These are phyloP conservation scores for Hippopotamyrus pictus DNA, from an alignment of 2,797 vertebrate species.

Conservation along the genomic window DNA sequence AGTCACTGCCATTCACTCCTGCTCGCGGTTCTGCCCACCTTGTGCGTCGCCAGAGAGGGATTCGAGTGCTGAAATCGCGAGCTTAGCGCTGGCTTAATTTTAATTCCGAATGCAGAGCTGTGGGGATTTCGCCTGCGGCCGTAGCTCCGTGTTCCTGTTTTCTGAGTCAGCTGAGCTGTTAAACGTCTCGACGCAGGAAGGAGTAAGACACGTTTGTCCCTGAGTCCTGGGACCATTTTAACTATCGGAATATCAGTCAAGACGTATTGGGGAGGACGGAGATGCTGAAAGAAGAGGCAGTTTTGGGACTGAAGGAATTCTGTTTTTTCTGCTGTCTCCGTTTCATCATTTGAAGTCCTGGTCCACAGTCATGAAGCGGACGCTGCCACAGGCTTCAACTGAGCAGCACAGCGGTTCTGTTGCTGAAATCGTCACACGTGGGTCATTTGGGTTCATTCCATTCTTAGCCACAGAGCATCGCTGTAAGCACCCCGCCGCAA, in stretches of 20 bases:
- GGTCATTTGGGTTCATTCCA: neutral
- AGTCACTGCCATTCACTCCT: neutral
- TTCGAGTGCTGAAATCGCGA: neutral
- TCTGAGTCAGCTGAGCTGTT: neutral
- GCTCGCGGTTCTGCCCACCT: neutral
- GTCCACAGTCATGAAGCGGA: neutral
- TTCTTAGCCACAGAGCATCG: neutral
- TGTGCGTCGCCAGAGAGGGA: neutral
- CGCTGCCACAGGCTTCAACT: neutral
- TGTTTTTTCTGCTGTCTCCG: neutral
- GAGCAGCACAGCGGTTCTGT: neutral
- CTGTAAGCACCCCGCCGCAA: neutral
- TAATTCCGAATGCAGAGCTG: slow-evolving; percentile 9
- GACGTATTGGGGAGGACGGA: neutral
- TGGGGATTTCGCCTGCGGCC: neutral
- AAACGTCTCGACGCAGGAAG: neutral
- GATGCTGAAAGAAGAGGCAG: neutral
- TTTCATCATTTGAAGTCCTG: neutral
- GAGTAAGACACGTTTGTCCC: too few species aligned
- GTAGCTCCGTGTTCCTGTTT: neutral
- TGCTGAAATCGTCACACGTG: neutral
- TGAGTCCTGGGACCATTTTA: neutral
- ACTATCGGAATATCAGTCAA: neutral
- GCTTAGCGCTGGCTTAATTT: neutral
- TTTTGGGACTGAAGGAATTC: neutral